Evolutionary conservation across 2,113 vertebrate species (phyloP).

Genomic region (Heterocephalus glaber): DNA sequence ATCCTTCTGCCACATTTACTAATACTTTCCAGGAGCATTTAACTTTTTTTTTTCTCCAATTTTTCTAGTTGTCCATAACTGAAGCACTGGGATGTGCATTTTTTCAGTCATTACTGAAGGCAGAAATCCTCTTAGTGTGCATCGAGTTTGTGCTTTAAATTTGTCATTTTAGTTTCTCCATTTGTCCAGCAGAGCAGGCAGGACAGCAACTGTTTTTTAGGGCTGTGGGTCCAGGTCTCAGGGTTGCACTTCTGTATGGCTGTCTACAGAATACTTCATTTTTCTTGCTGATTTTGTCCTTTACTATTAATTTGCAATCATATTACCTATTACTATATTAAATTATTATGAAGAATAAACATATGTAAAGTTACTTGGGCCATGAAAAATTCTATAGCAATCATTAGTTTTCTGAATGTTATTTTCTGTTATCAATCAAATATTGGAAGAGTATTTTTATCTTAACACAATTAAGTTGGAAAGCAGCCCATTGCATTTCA

Average conservation of each 20-base stretch:
- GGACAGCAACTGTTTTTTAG: not conserved
- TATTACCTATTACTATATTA: not conserved
- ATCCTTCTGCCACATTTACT: not conserved
- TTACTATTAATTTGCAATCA: not conserved
- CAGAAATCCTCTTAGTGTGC: not conserved
- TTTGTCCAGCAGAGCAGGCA: not conserved
- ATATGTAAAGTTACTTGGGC: not conserved
- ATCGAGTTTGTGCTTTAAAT: not conserved
- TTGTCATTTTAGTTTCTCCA: not conserved
- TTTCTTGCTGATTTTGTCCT: not conserved
- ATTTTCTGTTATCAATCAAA: not conserved
- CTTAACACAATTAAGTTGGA: not conserved
- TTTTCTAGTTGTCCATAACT: not conserved
- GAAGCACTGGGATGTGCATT: not conserved
- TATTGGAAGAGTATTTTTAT: not conserved
- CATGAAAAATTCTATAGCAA: not conserved
- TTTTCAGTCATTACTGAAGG: not conserved
- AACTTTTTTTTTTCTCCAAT: not conserved
- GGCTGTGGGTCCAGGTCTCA: not conserved
- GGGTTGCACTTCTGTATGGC: not conserved
- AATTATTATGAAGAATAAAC: not conserved
- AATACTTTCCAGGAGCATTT: not conserved
- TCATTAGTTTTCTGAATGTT: not conserved
- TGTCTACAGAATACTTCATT: not conserved
- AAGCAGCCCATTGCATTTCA: not conserved